Conservation (phyloP, 1,140 invertebrate species). For the Pogonomyrmex barbatus region DNA sequence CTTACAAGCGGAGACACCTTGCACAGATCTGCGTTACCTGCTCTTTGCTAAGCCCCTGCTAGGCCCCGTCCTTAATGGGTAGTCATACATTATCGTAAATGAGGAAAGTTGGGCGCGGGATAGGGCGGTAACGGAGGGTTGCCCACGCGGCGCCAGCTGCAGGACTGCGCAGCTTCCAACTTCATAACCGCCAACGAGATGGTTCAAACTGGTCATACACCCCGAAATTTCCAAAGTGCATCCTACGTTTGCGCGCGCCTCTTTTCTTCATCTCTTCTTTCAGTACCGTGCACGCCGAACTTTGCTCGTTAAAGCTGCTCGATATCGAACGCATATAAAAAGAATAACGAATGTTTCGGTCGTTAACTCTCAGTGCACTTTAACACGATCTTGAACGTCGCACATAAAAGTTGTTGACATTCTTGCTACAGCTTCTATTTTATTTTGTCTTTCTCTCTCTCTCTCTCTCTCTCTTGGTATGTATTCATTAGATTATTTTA, state of each 20-base stretch:
- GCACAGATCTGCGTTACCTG: conserved; percentile 77
- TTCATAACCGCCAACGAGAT: conserved; percentile 77
- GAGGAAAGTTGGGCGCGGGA: conserved; percentile 79
- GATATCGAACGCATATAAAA: conserved; percentile 64
- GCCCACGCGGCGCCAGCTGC: conserved; percentile 82
- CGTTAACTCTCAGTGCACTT: conserved; percentile 21
- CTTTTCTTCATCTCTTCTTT: conserved; percentile 57
- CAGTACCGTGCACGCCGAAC: conserved; percentile 23
- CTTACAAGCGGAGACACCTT: conserved; percentile 77
- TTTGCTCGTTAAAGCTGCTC: conserved; percentile 69
- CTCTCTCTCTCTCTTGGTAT: neutral
- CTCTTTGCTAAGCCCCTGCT: conserved; percentile 72
- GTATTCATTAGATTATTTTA: neutral
- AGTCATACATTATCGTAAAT: conserved; percentile 83
- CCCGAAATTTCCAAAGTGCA: conserved; percentile 67
- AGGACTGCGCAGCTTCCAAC: conserved; percentile 73
- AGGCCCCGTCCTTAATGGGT: conserved; percentile 80
- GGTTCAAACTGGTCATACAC: conserved; percentile 68
- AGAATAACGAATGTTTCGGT: conserved; percentile 53
- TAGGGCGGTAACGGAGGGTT: conserved; percentile 48
- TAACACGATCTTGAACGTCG: neutral
- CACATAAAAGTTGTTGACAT: conserved; percentile 2
- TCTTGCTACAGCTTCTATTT: neutral
- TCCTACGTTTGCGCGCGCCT: conserved; percentile 38
- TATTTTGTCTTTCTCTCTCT: neutral